Base-by-base conservation (phyloP, 2,113 vertebrate genomes). In the Gnathonemus longibarbis region DNA sequence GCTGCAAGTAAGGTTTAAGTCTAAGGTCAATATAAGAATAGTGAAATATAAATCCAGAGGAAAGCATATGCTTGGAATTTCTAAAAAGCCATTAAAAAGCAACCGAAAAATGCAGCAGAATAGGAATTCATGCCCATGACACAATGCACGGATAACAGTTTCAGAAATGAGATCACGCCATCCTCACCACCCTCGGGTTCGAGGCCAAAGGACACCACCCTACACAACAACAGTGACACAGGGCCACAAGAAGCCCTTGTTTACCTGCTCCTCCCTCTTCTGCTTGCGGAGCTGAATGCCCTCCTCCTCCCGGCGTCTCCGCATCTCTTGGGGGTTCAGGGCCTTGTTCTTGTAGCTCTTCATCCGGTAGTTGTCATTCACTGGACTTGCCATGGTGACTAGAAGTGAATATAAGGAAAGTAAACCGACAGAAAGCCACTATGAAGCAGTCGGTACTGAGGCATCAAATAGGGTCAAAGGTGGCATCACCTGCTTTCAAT, bases 271-370 rank as follows among this genome's bases (percentile, higher is more conserved):
- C 94, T 98, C 97, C 90, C 98, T 95, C 90, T 98, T 98, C 92
- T 98, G 98, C 93, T 98, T 98, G 90, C 97, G 96, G 83, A 98
- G 96, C 89, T 98, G 97, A 91, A 98, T 97, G 91, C 97, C 97
- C 93, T 98, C 98, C 91, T 98, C 98, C 92, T 98, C 98, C 93
- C 97, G 97, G 91, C 97, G 94, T 53, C 97, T 95, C 9, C 97
- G 96, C 97, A 98, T 98, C 93, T 98, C 98, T 94, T 98, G 97
- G 50, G 97, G 96, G 95, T 98, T 98, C 91, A 98, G 93, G 0
- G 97, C 98, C 93, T 98, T 98, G 94, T 98, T 98, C 94, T 98
- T 98, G 89, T 98, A 98, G 94, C 97, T 98, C 94, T 97, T 98
- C 97, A 98, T 98, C 92, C 97, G 96, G 91, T 94, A 97, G 92